Base-by-base conservation (phyloP, 2,888 invertebrate genomes). In the Acrobasis repandana region DNA sequence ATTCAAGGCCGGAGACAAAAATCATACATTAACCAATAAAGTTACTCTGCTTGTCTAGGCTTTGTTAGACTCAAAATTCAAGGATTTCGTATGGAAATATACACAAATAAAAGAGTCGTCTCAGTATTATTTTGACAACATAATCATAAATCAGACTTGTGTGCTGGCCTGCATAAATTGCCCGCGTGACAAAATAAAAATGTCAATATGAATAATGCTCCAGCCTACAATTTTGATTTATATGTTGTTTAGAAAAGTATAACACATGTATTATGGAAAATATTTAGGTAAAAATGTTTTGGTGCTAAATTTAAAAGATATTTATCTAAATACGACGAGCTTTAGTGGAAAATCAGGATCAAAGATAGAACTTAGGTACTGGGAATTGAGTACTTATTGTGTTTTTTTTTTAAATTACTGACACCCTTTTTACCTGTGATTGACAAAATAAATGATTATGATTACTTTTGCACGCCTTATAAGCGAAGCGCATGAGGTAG, bases 161-260 rank as follows among this genome's bases (percentile, higher is more conserved):
- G 18, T 48, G 43, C 43, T 20, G 48, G 18, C 48, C 48, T 48
- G 48, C 18, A 48, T 43, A 48, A 20, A 20, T 20, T 20, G 48
- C 9, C 18, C 4, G 18, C 14, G 48, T 18, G 38, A 61, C 47
- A 58, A 63, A 46, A 52, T 38, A 61, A 46, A 56, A 52, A 61
- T 58, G 62, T 49, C 18, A 49, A 48, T 18, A 18, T 33, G 58
- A 50, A 46, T 43, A 43, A 43, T 43, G 14, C n/a, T n/a, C 43
- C 43, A 43, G 43, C 43, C 43, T 43, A 43, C 43, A 43, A 43
- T 43, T 43, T 43, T 43, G 43, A 43, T 43, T 43, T 43, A 43
- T 43, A 43, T 14, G 43, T n/a, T 43, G 43, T 43, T 43, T 43
- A 43, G 43, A 43, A 43, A 43, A 43, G n/a, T 43, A 38, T 38